Conservation (phyloP, 1,140 invertebrate genomes). For the Chironomus tepperi region DNA sequence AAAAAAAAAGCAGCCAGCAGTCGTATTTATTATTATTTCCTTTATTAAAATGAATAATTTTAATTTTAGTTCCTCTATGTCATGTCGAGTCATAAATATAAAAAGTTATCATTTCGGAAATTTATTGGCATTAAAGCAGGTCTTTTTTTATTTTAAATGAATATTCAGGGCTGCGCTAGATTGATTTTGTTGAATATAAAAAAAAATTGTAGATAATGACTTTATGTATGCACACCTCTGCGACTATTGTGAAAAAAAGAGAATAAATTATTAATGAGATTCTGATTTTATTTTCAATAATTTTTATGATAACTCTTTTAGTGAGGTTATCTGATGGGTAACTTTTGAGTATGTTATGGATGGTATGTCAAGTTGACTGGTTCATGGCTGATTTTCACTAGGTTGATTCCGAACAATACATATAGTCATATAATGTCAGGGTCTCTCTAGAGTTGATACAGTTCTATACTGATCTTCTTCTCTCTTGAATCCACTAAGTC, state of each 20-base stretch:
- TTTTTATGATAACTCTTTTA: background rate
- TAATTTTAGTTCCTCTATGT: no score
- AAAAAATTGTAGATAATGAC: background rate
- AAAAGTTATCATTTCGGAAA: background rate
- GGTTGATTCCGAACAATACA: no score
- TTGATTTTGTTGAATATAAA: no score
- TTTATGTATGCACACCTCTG: background rate
- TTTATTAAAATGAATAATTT: background rate
- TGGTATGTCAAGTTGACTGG: background rate
- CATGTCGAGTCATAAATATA: background rate
- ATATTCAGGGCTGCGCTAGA: no score
- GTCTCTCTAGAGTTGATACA: no score
- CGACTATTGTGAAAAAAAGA: no score
- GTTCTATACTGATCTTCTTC: no score
- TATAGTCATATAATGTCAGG: no score
- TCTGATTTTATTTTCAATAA: background rate
- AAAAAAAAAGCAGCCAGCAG: background rate
- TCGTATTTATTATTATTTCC: background rate
- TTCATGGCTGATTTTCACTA: no score
- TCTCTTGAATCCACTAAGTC: no score
- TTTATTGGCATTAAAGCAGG: background rate
- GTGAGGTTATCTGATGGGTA: background rate
- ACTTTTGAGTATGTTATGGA: background rate
- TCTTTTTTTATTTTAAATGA: background rate
- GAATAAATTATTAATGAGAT: background rate